These are phyloP conservation scores for Lagopus leucura DNA, from an alignment of 2,113 vertebrate species.

Conservation along the genomic window DNA sequence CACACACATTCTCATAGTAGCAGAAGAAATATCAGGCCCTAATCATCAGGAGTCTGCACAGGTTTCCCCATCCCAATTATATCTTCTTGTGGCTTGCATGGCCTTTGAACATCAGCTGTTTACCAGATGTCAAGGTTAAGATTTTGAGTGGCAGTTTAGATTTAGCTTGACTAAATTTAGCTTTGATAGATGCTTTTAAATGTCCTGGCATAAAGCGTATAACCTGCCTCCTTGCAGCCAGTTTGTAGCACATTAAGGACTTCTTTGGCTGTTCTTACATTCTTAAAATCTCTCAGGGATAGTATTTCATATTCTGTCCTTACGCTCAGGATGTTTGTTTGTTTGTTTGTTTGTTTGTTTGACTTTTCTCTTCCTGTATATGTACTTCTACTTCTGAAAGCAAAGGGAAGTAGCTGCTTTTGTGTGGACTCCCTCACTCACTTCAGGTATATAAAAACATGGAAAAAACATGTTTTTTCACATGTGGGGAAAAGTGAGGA, in stretches of 20 bases:
- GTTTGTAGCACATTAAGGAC: neutral
- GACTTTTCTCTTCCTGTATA: neutral
- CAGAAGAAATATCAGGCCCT: neutral
- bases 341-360: neutral
- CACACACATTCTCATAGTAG: neutral
- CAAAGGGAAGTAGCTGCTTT: neutral
- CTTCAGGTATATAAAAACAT: accelerated
- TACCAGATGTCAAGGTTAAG: neutral
- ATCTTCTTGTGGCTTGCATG: neutral
- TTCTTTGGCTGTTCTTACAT: neutral
- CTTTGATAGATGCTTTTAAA: neutral
- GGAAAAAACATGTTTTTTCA: neutral
- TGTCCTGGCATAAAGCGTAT: neutral
- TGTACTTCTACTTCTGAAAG: neutral
- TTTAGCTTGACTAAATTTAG: neutral
- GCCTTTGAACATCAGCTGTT: neutral
- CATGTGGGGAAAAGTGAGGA: neutral
- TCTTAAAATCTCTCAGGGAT: neutral
- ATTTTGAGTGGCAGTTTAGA: neutral
- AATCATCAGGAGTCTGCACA: neutral
- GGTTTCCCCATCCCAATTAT: neutral
- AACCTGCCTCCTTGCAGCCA: neutral
- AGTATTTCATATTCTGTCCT: neutral
- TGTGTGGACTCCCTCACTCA: neutral
- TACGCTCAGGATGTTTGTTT: neutral